Evolutionary conservation across 1,140 invertebrate genomes (phyloP).

Genomic region (Pristionchus pacificus): DNA sequence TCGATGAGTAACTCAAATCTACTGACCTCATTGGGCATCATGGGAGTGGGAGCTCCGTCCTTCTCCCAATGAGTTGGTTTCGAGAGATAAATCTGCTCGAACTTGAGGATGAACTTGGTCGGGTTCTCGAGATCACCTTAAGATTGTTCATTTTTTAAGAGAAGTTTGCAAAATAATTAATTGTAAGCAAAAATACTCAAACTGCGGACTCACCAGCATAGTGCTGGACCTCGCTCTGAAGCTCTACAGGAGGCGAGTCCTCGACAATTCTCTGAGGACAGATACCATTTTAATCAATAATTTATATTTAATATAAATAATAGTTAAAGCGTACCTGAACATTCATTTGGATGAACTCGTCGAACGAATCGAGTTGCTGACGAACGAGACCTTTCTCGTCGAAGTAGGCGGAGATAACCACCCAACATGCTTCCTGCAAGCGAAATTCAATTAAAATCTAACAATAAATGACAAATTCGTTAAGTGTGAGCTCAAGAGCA

Average conservation of each 20-base stretch:
- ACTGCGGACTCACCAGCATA: conserved; percentile 56
- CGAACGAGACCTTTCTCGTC: conserved; percentile 97
- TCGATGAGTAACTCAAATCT: too few relatives aligned
- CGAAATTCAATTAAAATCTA: conserved; percentile 64
- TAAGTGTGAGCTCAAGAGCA: too few relatives aligned
- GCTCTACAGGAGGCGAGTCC: conserved; percentile 91
- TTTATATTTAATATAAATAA: neutral
- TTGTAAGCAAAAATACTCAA: neutral
- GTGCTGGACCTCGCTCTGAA: conserved; percentile 95
- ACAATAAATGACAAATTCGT: too few relatives aligned
- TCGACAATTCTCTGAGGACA: conserved; percentile 83
- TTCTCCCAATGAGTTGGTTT: conserved; percentile 99
- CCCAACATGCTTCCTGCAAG: conserved; percentile 99
- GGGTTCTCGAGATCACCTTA: conserved; percentile 58
- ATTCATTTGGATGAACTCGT: conserved; percentile 99
- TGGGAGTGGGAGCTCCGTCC: conserved; percentile 91
- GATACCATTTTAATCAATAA: neutral
- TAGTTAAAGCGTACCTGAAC: conserved; percentile 67
- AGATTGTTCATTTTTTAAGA: conserved; percentile 21
- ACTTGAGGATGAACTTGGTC: conserved; percentile 84
- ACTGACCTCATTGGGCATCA: conserved; percentile 99
- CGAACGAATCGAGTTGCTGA: conserved; percentile 96
- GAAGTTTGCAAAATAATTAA: conserved; percentile 9
- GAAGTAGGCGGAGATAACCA: conserved; percentile 97
- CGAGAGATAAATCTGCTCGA: conserved; percentile 96